Evolutionary conservation across 2,888 invertebrate species (phyloP), one percentile per base, ranked within the genome.

Genomic region (Microctonus brassicae): DNA sequence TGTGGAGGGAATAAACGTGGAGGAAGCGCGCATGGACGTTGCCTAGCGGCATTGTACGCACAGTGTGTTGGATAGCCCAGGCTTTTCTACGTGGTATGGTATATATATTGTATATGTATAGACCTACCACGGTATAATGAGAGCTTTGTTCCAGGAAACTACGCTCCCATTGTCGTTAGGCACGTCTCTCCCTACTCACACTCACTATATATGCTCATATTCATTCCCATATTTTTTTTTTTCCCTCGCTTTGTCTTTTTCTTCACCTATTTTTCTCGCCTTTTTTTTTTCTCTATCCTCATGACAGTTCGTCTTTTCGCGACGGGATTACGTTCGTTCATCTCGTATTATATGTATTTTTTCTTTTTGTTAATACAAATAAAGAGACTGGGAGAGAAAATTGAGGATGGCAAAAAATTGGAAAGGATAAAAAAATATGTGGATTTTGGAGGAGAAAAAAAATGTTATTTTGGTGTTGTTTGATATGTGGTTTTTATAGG

Each of bases 131-230:
- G 75, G 79, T 77, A 84, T 86, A 86, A 86, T 83, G 84, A 85
- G 84, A 83, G 83, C 84, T 84, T 86, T 84, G 86, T 86, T 85
- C 85, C 80, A 82, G 79, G 83, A 82, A 84, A 84, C 85, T 83
- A 84, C 82, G 82, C 83, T 81, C 79, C 81, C 82, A 85, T 83
- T 84, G 86, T 85, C 81, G 81, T 81, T 80, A 82, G 79, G 79
- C 80, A 79, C 78, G 78, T 78, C 75, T 76, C 77, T 76, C 74
- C 72, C 73, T 76, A n/a, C 72, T 72, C 70, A 47, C 47, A 47
- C 47, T 6, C n/a, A 0, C 17, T 6, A 47, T 47, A 20, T 47
- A 47, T 47, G 47, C 47, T 1, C 47, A 53, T 67, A 69, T 72
- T 71, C 52, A 75, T 66, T 65, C 66, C 63, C 70, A 63, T 20